Evolutionary conservation across 2,797 vertebrate species (phyloP), one percentile per base, ranked within the genome.

Genomic region (Gouania willdenowi): DNA sequence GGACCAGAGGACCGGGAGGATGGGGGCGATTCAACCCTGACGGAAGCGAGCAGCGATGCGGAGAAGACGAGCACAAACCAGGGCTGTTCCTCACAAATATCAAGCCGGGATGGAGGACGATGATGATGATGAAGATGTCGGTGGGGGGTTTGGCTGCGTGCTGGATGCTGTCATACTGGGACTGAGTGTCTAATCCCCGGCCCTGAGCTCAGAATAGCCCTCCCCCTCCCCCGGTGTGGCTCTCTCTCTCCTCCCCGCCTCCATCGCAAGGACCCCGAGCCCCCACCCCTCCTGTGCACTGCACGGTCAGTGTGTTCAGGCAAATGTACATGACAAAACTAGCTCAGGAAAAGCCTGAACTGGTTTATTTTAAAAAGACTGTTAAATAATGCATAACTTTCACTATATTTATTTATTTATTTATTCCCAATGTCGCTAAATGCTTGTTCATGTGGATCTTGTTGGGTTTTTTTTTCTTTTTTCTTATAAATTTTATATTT

Each of bases 91-190:
- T 24, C 10, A 13, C 12, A 7, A 56, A 61, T 42, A 46, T 68
- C 37, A 43, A 30, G 65, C 43, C 67, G 40, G 73, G 70, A 68
- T 66, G 82, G 82, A 30, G 19, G 18, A 6, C 6, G 21, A 20
- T 20, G 19, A 6, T 20, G 19, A 19, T 20, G 19, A 19, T 69
- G 63, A 25, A 73, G 69, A 20, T 52, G 72, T 58, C 71, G 68
- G 57, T 58, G 42, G 56, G 62, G 64, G 63, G 56, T 5, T 47
- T 41, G 77, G 76, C 71, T 82, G 51, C 46, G n/a, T 45, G 62
- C 78, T 87, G 83, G 86, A 88, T 86, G 86, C 85, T 90, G 87
- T 88, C 86, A 87, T 37, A 47, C 53, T 57, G 80, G 81, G 80
- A 75, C 77, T 75, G 55, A 14, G 13, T 14, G 66, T 75, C 64